phyloP scores from a whole-genome alignment of 2,888 invertebrate species.

The Epiblema foenella region DNA sequence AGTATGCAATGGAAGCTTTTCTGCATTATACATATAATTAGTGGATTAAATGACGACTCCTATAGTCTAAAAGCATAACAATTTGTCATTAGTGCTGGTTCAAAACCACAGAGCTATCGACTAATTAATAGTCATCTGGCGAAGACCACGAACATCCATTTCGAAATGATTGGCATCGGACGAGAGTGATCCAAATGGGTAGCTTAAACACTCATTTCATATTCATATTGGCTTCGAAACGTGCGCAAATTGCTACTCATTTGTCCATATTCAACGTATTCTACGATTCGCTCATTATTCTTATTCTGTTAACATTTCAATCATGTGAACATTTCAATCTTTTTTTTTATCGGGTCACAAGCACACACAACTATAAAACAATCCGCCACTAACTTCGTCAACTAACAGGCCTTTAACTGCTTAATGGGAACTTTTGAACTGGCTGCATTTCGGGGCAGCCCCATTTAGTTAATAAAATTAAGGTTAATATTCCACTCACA shows the following conservation, averaged over 20 bases:
- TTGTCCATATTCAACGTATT: slow-evolving; percentile 71
- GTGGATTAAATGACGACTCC: not conserved
- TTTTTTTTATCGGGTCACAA: too few species aligned
- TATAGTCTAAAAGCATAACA: slow-evolving; percentile 12
- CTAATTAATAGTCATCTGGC: slow-evolving; percentile 61
- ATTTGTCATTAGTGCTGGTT: slow-evolving; percentile 23
- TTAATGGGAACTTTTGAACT: too few species aligned
- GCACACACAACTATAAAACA: too few species aligned
- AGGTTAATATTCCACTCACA: too few species aligned
- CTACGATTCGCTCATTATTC: slow-evolving; percentile 48
- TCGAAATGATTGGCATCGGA: slow-evolving; percentile 74
- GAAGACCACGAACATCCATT: slow-evolving; percentile 74
- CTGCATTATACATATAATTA: too few species aligned
- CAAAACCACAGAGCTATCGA: slow-evolving; percentile 41
- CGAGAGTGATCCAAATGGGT: slow-evolving; percentile 78
- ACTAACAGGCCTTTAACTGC: too few species aligned
- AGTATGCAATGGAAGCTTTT: too few species aligned
- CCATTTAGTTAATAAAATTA: too few species aligned
- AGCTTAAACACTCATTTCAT: slow-evolving; percentile 80
- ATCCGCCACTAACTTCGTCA: too few species aligned
- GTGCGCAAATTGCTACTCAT: slow-evolving; percentile 76
- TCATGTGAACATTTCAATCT: too few species aligned
- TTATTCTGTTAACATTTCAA: slow-evolving; percentile 47
- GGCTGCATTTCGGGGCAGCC: too few species aligned
- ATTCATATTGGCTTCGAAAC: slow-evolving; percentile 76